Base-by-base conservation (phyloP, 1,140 invertebrate genomes). In the Plodia interpunctella region DNA sequence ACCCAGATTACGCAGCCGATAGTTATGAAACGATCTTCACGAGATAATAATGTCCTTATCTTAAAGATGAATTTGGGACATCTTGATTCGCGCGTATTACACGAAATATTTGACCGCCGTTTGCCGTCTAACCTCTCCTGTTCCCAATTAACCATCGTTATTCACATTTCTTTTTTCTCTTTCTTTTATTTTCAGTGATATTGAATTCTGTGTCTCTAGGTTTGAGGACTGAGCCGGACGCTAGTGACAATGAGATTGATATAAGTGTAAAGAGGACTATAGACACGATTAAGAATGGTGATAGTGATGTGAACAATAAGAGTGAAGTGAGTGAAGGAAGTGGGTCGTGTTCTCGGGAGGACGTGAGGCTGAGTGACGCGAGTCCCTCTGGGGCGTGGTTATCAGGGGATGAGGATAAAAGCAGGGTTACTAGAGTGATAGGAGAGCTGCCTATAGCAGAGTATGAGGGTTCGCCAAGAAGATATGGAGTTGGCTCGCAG, bases 401-500 rank as follows among this genome's bases (percentile, higher is more conserved):
- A 57, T 83, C 83, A 10, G 84, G 79, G 5, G 81, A 86, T n/a
- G 91, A 91, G 50, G 92, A 92, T 66, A 90, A 91, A 53, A 87
- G 88, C 51, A 93, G 94, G 90, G 93, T 95, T 9, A 92, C 94
- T 51, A 92, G 95, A 68, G 93, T 97, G 54, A 97, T 97, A 80
- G 97, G 96, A 19, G 95, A 94, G 88, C 87, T 97, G 66, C 95
- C 96, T 11, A 97, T 97, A 71, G 95, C 96, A 32, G 96, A 98
- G 70, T 98, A 98, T 83, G 96, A 97, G 65, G 96, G 96, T 18
- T 97, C 96, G 35, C 97, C 97, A 3, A 91, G 96, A 66, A 92
- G 97, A 65, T 98, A 97, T 81, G 96, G 96, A 2, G 90, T 94
- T 44, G 83, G 80, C 3, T 58, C 70, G 0, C 82, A 87, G 60